A percentile compares a stretch with the other conserved stretches of the same genome.
phyloP scores from a whole-genome alignment of 1,140 invertebrate species.

The Plutomurus gul region DNA sequence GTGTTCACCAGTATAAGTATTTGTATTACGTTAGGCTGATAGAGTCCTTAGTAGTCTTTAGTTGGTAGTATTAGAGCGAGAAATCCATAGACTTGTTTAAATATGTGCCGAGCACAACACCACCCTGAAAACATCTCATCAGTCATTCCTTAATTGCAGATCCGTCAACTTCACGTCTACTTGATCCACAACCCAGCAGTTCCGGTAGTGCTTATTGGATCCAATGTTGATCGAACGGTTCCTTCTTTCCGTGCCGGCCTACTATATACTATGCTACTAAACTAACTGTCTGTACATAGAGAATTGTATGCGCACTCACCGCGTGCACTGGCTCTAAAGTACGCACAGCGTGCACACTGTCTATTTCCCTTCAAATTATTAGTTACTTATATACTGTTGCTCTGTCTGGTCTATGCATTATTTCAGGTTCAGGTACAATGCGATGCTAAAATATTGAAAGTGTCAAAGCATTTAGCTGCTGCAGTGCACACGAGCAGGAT shows the following conservation, averaged over 20 bases:
- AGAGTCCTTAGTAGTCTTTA: background rate
- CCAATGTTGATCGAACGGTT: slow-evolving; percentile 23
- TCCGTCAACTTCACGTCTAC: slow-evolving; percentile 50
- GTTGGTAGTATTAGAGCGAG: too few species aligned
- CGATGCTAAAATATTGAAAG: background rate
- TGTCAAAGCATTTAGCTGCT: background rate
- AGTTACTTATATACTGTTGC: slow-evolving; percentile 2
- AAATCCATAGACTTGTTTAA: too few species aligned
- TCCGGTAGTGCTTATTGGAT: slow-evolving; percentile 18
- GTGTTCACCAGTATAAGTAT: too few species aligned
- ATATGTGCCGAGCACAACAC: background rate
- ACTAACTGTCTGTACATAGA: too few species aligned
- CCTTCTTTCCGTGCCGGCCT: too few species aligned
- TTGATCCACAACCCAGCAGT: slow-evolving; percentile 1
- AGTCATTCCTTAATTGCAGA: slow-evolving; percentile 53
- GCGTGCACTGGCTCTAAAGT: background rate
- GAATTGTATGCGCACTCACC: too few species aligned
- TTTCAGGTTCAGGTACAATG: background rate
- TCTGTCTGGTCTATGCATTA: background rate
- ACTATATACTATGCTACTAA: too few species aligned
- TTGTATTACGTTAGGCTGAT: too few species aligned
- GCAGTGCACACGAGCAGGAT: background rate
- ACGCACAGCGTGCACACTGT: background rate
- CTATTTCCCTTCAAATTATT: background rate
- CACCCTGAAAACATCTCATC: slow-evolving; percentile 47